Base-by-base conservation (phyloP, 2,797 vertebrate species). In the Selene dorsalis region DNA sequence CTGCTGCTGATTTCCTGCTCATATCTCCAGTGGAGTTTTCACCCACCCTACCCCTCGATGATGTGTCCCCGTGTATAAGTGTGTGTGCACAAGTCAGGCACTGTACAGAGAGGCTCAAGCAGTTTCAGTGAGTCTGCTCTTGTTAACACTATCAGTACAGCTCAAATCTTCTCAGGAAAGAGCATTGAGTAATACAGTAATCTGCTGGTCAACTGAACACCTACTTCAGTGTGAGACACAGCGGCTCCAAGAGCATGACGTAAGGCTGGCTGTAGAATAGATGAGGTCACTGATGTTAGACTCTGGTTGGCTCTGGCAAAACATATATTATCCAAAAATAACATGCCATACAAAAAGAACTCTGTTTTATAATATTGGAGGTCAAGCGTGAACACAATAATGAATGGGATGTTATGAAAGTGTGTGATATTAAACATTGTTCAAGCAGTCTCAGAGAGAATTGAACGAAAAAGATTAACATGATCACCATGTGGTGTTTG, bases 1-100 rank as follows among this genome's bases (percentile, higher is more conserved):
- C 90, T 94, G 92, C 89, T 87, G 82, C 79, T 81, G 48, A 94
- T 94, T 94, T 93, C 89, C 88, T 90, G 76, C 75, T 83, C 77
- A 74, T 74, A 88, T 88, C 88, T 86, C 77, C 58, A 71, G 82
- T 81, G 80, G 80, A 82, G 75, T 80, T 91, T 86, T 86, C 63
- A 86, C 28, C 69, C 78, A 83, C 58, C 55, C 69, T 69, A 43
- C 84, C 76, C 48, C 58, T 55, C 65, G 71, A 75, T 76, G 69
- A 89, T 67, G 75, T 85, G 79, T 85, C 62, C 45, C 64, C 73
- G 67, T 63, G 9, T 61, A 47, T 50, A 52, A 55, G 62, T 69
- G 80, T 48, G 52, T 30, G 63, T 64, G 58, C 63, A 71, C 45
- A 43, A 83, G 67, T 68, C 52, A 24, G 61, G 61, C 69, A 70